Base-by-base conservation (phyloP, 1,140 invertebrate species). In the Drosophila parabipectinata region DNA sequence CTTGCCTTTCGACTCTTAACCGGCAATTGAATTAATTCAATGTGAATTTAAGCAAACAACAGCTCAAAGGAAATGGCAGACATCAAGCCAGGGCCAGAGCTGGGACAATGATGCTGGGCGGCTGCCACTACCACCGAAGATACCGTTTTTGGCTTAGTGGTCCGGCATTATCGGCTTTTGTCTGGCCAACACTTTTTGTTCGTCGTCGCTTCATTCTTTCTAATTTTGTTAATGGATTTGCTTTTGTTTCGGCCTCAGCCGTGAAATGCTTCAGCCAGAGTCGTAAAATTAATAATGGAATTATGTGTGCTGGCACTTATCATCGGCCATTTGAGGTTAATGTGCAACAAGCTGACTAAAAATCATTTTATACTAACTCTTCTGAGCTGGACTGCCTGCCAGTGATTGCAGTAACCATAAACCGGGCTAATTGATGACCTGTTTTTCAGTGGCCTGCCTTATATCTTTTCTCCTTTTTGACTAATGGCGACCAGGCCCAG, bases 161-260 rank as follows among this genome's bases (percentile, higher is more conserved):
- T 37, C 44, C 18, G 32, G 64, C 41, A 69, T 69, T 69, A 69
- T 69, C 66, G 32, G 58, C 52, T 64, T 73, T 74, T 74, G 66
- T 72, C 57, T 37, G 54, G 56, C 51, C 18, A 28, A 28, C 28
- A 34, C 41, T 50, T 60, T 50, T 62, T 59, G 57, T 48, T 66
- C 37, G 41, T 66, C 37, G 41, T 41, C 48, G 74, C 67, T 72
- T 63, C 71, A 52, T 81, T 71, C 67, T 67, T 82, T 87, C 78
- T 82, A 87, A 87, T 88, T 83, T 83, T 45, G 72, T 83, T 87
- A 89, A 87, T 87, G 82, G 82, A 82, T 59, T 55, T 44, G 61
- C 61, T 56, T 80, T 80, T 77, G 67, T 67, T 55, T 55, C 51
- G 44, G 57, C 50, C 72, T 58, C 60, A 58, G 74, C 66, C 77